Evolutionary conservation across 2,797 vertebrate genomes (phyloP), one percentile per base, ranked within the genome.

Genomic region (Urosaurus nigricauda): DNA sequence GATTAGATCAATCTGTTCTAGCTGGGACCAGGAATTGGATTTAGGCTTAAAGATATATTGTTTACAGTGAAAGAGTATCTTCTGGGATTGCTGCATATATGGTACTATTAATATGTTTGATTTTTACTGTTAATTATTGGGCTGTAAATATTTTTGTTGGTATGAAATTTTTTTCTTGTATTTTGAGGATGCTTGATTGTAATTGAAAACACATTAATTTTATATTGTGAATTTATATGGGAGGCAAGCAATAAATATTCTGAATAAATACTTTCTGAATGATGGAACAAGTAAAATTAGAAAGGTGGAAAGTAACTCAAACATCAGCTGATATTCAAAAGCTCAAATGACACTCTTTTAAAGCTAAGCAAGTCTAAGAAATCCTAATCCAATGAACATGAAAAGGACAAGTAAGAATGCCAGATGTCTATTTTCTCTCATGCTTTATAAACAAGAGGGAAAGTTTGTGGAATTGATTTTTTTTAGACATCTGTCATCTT

Each of bases 361-460:
- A 90, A 83, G 5, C 71, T 29, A 56, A 1, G 0, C 3, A 68
- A 88, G 32, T 88, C 40, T 53, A 88, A 73, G 51, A 92, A 90
- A 90, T 80, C 5, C 37, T 86, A 68, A 21, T 90, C 84, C 32
- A 88, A 87, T 35, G 7, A 93, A 47, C 13, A 83, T 12, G 87
- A 78, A 91, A 87, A 85, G 78, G 9, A 1, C 74, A 78, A 78
- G 70, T 58, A 82, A 82, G 56, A 71, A 40, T 75, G 2, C 8
- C 91, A 80, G 77, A 80, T 3, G 87, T 89, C 17, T 1, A 60
- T 26, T 83, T 87, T 16, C 9, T 81, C 24, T 88, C 32, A 35
- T 73, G 53, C 63, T 73, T 90, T 32, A 43, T 24, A 16, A 74
- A 3, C 4, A 74, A 2, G 40, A 58, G 13, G 43, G 68, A 13